phyloP scores from a whole-genome alignment of 1,140 invertebrate species.

The Zaprionus ornatus region DNA sequence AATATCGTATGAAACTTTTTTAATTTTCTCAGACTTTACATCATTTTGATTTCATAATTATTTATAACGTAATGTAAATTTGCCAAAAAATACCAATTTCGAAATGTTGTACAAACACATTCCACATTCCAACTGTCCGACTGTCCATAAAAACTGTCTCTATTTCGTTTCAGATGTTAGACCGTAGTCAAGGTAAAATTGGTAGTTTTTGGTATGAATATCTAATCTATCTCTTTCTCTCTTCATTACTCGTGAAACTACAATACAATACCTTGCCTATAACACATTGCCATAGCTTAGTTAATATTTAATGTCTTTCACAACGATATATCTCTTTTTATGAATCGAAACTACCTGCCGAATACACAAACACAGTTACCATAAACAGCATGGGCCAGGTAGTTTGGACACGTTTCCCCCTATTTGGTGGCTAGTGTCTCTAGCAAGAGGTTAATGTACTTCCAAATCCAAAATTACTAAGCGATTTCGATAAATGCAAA shows the following conservation, averaged over 20 bases:
- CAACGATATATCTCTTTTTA: slow-evolving; percentile 49
- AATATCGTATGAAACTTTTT: background rate
- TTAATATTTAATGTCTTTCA: slow-evolving; percentile 24
- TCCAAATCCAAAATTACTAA: slow-evolving; percentile 48
- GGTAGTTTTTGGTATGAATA: slow-evolving; percentile 56
- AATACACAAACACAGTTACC: slow-evolving; percentile 62
- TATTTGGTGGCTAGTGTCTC: slow-evolving; percentile 71
- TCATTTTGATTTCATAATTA: background rate
- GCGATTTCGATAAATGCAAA: slow-evolving; percentile 57
- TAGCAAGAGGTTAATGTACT: slow-evolving; percentile 2
- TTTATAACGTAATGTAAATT: background rate
- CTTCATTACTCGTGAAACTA: background rate
- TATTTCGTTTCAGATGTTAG: slow-evolving; percentile 77
- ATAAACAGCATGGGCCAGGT: slow-evolving; percentile 81
- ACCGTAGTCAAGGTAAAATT: slow-evolving; percentile 57
- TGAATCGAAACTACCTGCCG: slow-evolving; percentile 28
- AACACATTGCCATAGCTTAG: background rate
- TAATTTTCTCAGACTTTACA: background rate
- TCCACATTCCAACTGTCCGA: background rate
- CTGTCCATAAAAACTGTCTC: slow-evolving; percentile 35
- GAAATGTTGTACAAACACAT: background rate
- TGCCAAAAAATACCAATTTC: slow-evolving; percentile 19
- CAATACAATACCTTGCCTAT: background rate
- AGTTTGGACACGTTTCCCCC: slow-evolving; percentile 81
- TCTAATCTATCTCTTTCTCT: background rate